Percentiles rank a stretch among this genome's conserved stretches.
phyloP scores from a whole-genome alignment of 2,797 vertebrate species.

The Syngnathus acus region DNA sequence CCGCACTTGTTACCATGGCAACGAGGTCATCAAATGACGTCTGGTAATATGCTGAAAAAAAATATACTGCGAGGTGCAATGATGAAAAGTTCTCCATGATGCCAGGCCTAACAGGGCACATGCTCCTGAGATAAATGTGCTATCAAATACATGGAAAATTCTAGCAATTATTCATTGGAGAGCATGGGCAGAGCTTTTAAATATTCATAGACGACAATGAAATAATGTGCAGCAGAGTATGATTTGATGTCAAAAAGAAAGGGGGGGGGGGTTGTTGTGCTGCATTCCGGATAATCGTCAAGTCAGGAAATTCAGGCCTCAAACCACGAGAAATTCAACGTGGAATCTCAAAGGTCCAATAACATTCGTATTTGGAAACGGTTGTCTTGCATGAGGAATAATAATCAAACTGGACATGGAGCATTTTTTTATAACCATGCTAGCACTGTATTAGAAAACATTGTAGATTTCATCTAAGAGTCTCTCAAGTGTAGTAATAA shows the following conservation, averaged over 20 bases:
- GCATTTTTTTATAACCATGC: no score
- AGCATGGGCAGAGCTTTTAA: constrained; percentile 27
- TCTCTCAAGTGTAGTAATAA: no score
- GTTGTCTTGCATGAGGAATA: background rate
- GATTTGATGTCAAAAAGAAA: constrained; percentile 39
- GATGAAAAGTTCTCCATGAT: constrained; percentile 8
- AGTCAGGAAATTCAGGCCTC: background rate
- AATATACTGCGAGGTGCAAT: background rate
- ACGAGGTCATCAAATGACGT: background rate
- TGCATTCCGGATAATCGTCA: background rate
- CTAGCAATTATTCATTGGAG: constrained; percentile 43
- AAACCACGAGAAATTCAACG: no score
- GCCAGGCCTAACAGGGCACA: constrained; percentile 33
- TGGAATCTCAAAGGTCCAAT: background rate
- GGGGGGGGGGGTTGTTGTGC: background rate
- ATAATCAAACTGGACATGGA: no score
- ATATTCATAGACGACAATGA: constrained; percentile 41
- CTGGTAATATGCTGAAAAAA: no score
- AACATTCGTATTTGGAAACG: background rate
- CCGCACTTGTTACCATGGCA: background rate
- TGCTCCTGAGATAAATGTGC: constrained; percentile 31
- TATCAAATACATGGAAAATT: constrained; percentile 40
- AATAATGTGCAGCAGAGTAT: constrained; percentile 34
- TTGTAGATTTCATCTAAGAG: no score
- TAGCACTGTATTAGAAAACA: no score